phyloP scores from a whole-genome alignment of 2,113 vertebrate species.

The Paracanthobrama guichenoti region DNA sequence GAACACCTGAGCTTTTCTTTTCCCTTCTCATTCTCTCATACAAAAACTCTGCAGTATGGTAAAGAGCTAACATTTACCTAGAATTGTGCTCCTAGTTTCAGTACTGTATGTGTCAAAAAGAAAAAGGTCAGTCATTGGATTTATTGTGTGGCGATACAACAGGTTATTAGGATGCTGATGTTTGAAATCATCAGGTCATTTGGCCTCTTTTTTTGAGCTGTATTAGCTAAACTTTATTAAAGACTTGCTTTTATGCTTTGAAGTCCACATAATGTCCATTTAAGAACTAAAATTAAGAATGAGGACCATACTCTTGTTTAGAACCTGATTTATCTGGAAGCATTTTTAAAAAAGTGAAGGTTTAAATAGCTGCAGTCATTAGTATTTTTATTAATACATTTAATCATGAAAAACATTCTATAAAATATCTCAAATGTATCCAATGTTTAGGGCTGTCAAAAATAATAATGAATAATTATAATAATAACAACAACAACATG shows the following conservation, averaged over 20 bases:
- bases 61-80: slow-evolving; percentile 34
- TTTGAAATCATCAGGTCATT: neutral
- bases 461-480: neutral
- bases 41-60: slow-evolving; percentile 25
- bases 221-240: neutral
- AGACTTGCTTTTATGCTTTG: neutral
- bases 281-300: neutral
- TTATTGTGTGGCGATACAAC: neutral
- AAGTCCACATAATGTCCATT: neutral
- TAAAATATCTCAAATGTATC: neutral
- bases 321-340: neutral
- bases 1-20: slow-evolving; percentile 46
- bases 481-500: neutral
- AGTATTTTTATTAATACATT: neutral
- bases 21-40: neutral
- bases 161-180: neutral
- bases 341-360: neutral
- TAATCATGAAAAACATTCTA: neutral
- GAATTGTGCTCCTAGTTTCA: neutral
- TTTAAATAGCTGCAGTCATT: neutral
- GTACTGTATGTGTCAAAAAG: slow-evolving; percentile 2
- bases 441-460: neutral
- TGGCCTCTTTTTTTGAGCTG: neutral
- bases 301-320: neutral
- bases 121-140: slow-evolving; percentile 11